Evolutionary conservation across 2,888 invertebrate species (phyloP), one percentile per base, ranked within the genome.

Genomic region (Luperina nickerlii): DNA sequence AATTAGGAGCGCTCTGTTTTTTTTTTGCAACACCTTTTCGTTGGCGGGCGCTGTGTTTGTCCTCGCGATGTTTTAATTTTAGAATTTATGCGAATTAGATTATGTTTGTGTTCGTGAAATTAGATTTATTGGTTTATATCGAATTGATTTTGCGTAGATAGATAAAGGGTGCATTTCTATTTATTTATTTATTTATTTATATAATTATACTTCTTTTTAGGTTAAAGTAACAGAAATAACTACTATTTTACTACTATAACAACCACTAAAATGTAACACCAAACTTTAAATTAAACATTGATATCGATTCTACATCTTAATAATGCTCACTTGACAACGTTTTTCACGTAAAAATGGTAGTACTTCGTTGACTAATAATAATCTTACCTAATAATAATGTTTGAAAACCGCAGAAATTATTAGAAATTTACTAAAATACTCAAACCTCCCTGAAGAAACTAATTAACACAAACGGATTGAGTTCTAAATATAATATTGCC

Each of bases 1-100:
- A 89, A 86, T 87, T 87, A 87, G 84, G 72, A 84, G 60, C 70
- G 69, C 20, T 76, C 76, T 78, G 86, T 84, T 89, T 88, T 57
- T 88, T 57, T 63, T 88, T 89, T 89, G 84, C 75, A 73, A 83
- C 75, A 87, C 86, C 73, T 81, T 78, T 62, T 62, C 74, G 84
- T 60, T 78, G 70, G 78, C 78, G 63, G 70, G 78, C 78, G 63
- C 51, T 60, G 67, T 71, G 68, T 84, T 79, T 81, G 76, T 57
- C 45, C 63, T 73, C 45, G 79, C 80, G 67, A 79, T 60, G 66
- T 83, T 83, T 86, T 79, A 71, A 66, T 81, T 83, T 67, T 54
- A 66, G 45, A 82, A 70, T 78, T 67, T 75, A 63, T 81, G 42
- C 24, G 65, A 57, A 74, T 76, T 76, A 57, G 62, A 67, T 71